Conservation (phyloP, 2,113 vertebrate genomes). For the Triplophysa rosa region DNA sequence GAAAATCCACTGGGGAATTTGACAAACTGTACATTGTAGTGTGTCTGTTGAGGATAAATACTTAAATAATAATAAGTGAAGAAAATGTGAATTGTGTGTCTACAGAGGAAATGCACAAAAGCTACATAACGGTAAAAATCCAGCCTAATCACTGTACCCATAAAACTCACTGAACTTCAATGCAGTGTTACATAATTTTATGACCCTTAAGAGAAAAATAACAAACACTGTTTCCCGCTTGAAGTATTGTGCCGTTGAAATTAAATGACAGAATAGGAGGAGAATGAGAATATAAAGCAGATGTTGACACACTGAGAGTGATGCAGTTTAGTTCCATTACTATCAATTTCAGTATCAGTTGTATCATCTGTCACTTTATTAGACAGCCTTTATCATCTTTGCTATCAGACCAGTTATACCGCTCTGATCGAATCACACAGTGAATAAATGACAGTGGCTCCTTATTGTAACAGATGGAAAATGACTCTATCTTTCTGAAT, state of each 20-base stretch:
- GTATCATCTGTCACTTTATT: conserved; percentile 34
- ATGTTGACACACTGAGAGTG: neutral
- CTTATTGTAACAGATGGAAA: neutral
- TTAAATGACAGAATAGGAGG: neutral
- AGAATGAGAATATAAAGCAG: neutral
- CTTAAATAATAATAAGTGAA: neutral
- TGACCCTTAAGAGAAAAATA: neutral
- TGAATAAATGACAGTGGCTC: conserved; percentile 7
- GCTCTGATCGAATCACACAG: conserved; percentile 36
- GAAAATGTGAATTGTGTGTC: neutral
- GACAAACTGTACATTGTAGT: neutral
- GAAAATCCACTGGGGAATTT: neutral
- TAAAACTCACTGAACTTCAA: conserved; percentile 6
- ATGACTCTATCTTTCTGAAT: neutral
- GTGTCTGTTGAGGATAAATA: neutral
- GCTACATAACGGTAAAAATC: conserved; percentile 3
- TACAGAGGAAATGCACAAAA: neutral
- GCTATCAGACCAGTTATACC: conserved; percentile 23
- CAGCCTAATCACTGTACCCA: neutral
- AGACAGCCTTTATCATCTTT: conserved; percentile 31
- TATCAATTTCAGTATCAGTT: neutral
- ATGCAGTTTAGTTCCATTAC: neutral
- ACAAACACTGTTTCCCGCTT: neutral
- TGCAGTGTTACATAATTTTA: neutral
- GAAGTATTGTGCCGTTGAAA: neutral